Evolutionary conservation across 2,888 invertebrate species (phyloP).

Genomic region (Drosophila macrospina): DNA sequence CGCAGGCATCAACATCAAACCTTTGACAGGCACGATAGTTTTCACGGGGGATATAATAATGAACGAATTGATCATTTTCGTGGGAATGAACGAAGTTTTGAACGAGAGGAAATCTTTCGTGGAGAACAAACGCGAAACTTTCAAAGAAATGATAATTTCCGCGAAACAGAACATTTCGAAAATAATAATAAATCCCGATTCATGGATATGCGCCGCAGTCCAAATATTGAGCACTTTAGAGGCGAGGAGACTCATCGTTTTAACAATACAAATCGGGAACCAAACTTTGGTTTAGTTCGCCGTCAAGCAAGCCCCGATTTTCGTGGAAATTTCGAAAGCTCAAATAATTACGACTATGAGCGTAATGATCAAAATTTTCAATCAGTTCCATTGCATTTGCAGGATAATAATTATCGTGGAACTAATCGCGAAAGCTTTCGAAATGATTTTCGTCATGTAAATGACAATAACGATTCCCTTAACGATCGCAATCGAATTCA

Average conservation of each 20-base stretch:
- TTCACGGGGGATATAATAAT: not conserved
- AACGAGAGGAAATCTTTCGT: conserved; percentile 18
- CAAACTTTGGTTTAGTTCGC: conserved; percentile 1
- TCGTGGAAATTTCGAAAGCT: conserved; percentile 10
- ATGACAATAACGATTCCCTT: not conserved
- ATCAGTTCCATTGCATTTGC: not conserved
- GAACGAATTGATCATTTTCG: not conserved
- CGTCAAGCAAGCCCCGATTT: conserved; percentile 9
- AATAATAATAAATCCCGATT: conserved; percentile 4
- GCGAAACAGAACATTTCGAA: not conserved
- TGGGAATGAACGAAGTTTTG: conserved; percentile 1
- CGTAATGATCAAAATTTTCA: conserved; percentile 6
- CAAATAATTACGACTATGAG: not conserved
- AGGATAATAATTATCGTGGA: not conserved
- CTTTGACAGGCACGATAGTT: conserved; percentile 1
- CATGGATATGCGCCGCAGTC: not conserved
- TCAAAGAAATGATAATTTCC: not conserved
- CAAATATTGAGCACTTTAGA: not conserved
- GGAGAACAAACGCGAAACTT: not conserved
- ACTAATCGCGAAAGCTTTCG: not conserved
- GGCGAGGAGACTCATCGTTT: not conserved
- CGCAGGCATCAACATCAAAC: not conserved
- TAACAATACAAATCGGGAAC: not conserved
- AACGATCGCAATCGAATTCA: not conserved
- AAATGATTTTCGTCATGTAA: not conserved